Base-by-base conservation (phyloP, 2,888 invertebrate species). In the Stegophylla sp. region DNA sequence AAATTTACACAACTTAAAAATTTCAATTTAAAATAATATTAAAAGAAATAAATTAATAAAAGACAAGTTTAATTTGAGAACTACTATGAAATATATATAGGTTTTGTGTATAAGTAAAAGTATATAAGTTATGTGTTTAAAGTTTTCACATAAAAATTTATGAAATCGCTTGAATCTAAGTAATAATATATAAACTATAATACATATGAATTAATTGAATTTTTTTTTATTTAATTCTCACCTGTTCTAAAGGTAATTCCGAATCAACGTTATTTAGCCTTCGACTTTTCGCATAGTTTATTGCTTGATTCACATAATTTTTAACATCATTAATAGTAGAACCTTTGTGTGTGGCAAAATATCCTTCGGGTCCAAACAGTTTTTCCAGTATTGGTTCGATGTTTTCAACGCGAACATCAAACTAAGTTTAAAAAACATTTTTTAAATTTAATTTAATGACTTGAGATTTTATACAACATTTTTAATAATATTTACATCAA, bases 361-460 rank as follows among this genome's bases (percentile, higher is more conserved):
- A 85, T 9, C 93, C 92, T 83, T 90, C 90, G 0, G 94, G 93
- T 7, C 94, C 94, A 28, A 94, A 88, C 86, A 92, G 90, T 83
- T 91, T 90, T 85, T 94, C 94, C 2, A 93, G 85, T 0, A 94
- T 86, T 75, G 89, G 88, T 85, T 95, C 94, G 73, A 95, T 86
- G 85, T 94, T 94, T 85, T 95, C 94, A 85, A 92, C 90, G 82
- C 95, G 91, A 56, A 88, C 87, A 82, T 91, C 92, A 53, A 94
- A 85, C 88, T 87, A 82, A 67, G 53, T 75, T n/a, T 43, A 53
- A 17, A 26, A 26, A 64, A 51, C 26, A n/a, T 3, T 63, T 26
- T 12, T 7, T 48, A 17, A 51, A 41, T 26, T 26, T 0, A 34
- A 56, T 73, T 17, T 34, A 34, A 34, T 34, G 7, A 34, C 34